These are phyloP conservation scores for Adrianichthys oophorus DNA, from an alignment of 2,797 vertebrate genomes.

Conservation along the genomic window DNA sequence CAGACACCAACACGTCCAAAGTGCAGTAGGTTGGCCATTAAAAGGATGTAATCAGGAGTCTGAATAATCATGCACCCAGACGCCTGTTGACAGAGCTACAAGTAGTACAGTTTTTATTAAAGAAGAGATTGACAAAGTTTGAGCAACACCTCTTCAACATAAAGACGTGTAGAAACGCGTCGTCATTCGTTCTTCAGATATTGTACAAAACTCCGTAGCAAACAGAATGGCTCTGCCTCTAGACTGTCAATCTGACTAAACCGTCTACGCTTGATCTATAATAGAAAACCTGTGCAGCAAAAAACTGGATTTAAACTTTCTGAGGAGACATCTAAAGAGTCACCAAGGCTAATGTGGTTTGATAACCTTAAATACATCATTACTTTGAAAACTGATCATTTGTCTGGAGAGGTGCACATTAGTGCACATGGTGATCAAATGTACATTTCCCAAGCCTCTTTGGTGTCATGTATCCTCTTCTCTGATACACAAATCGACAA, in stretches of 20 bases:
- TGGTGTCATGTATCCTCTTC: conserved; percentile 28
- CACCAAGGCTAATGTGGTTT: neutral
- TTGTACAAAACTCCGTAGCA: neutral
- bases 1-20: conserved; percentile 19
- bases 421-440: conserved; percentile 14
- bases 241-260: conserved; percentile 11
- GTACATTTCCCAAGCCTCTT: conserved; percentile 26
- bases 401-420: conserved; percentile 14
- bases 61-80: neutral
- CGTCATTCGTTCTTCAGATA: neutral
- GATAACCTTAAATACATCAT: conserved; percentile 7
- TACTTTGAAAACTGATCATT: conserved; percentile 4
- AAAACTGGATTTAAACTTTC: conserved; percentile 4
- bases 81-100: conserved; percentile 7
- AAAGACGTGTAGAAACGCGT: conserved; percentile 14
- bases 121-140: conserved; percentile 2
- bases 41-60: conserved; percentile 9
- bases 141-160: conserved; percentile 11
- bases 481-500: conserved; percentile 19
- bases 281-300: conserved; percentile 17
- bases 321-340: conserved; percentile 12
- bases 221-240: conserved; percentile 27
- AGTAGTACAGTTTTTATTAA: neutral
- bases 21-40: conserved; percentile 13
- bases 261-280: conserved; percentile 13